Evolutionary conservation across 2,113 vertebrate species (phyloP).

Genomic region (Phylloscopus trochilus): DNA sequence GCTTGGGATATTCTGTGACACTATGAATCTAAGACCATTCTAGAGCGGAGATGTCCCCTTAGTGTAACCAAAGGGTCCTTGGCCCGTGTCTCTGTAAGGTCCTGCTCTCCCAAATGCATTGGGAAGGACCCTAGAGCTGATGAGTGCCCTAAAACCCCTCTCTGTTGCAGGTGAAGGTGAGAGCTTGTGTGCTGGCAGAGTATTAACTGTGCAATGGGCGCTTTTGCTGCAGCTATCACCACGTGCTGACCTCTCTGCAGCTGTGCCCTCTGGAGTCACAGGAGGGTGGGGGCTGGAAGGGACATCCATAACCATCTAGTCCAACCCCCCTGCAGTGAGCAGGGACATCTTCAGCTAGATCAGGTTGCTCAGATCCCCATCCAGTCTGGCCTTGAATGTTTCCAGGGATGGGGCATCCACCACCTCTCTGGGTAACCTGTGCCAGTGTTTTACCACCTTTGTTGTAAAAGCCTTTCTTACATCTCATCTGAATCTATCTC

Average conservation of each 20-base stretch:
- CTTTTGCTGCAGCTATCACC: not conserved
- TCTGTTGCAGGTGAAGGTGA: conserved; percentile 80
- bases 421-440: not conserved
- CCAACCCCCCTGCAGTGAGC: not conserved
- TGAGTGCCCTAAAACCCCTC: not conserved
- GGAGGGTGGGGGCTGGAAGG: not conserved
- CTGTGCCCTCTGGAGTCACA: not conserved
- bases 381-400: not conserved
- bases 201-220: not conserved
- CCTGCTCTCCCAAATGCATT: not conserved
- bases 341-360: not conserved
- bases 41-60: not conserved
- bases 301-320: not conserved
- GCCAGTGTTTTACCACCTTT: not conserved
- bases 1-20: not conserved
- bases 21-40: not conserved
- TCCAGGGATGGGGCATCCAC: not conserved
- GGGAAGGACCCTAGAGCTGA: not conserved
- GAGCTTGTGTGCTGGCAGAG: not conserved
- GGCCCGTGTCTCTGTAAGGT: not conserved
- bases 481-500: not conserved
- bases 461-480: not conserved
- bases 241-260: fast-evolving
- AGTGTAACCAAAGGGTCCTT: not conserved
- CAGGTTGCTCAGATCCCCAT: not conserved